Percentiles rank a stretch among this genome's conserved stretches.
These are phyloP conservation scores for Caenorhabditis brenneri DNA, from an alignment of 1,140 invertebrate species.

Conservation along the genomic window DNA sequence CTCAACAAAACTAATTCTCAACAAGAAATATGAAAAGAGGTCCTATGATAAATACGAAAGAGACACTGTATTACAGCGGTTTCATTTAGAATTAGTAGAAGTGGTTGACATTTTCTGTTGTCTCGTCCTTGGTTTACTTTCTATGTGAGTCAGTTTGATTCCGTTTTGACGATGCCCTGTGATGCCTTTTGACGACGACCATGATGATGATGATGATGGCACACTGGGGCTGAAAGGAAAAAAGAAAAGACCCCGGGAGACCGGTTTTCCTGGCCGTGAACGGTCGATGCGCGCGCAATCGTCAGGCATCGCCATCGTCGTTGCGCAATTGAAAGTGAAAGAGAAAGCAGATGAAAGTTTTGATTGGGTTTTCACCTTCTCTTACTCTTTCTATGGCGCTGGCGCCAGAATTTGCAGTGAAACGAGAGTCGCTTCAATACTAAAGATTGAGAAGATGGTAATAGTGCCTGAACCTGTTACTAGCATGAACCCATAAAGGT, in stretches of 20 bases:
- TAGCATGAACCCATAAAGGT: background rate
- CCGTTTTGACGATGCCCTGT: background rate
- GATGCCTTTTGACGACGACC: background rate
- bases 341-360: constrained; percentile 40
- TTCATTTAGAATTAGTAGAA: constrained; percentile 22
- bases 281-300: constrained; percentile 37
- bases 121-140: background rate
- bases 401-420: background rate
- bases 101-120: background rate
- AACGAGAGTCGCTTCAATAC: background rate
- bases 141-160: constrained; percentile 1
- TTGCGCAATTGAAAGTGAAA: constrained; percentile 42
- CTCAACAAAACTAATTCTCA: no score
- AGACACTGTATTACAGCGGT: constrained; percentile 1
- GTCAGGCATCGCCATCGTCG: constrained; percentile 11
- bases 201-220: constrained; percentile 21
- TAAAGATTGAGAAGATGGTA: background rate
- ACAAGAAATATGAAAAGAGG: no score
- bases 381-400: constrained; percentile 2
- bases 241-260: constrained; percentile 4
- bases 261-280: constrained; percentile 42
- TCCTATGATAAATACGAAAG: background rate
- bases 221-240: constrained; percentile 20
- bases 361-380: constrained; percentile 27
- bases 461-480: background rate